phyloP scores from a whole-genome alignment of 2,888 invertebrate species.

The Calliopum simillimum region DNA sequence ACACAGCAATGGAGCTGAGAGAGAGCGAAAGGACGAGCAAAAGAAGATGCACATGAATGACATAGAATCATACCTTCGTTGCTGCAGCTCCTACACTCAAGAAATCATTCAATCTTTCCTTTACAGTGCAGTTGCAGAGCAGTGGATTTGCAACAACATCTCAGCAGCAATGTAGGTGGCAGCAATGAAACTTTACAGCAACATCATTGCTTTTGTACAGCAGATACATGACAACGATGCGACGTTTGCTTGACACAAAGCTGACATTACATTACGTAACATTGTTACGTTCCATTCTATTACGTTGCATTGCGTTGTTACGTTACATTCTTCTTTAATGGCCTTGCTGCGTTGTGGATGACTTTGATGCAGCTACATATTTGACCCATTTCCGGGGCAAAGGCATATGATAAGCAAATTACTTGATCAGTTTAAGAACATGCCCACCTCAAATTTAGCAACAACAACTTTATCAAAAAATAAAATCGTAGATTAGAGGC shows the following conservation, averaged over 20 bases:
- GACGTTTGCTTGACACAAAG: slow-evolving; percentile 36
- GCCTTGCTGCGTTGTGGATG: not conserved
- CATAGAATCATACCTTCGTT: not conserved
- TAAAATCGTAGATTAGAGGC: too few relatives aligned
- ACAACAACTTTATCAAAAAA: too few relatives aligned
- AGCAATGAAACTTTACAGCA: too few relatives aligned
- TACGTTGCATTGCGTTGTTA: not conserved
- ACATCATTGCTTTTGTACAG: too few relatives aligned
- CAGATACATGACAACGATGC: not conserved
- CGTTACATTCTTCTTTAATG: not conserved
- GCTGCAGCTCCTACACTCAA: not conserved
- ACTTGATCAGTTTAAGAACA: too few relatives aligned
- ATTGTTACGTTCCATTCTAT: not conserved
- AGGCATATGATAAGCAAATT: too few relatives aligned
- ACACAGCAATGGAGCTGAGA: too few relatives aligned
- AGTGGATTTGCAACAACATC: too few relatives aligned
- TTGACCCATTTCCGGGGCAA: too few relatives aligned
- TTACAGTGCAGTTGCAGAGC: not conserved
- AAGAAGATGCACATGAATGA: not conserved
- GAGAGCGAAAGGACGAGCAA: too few relatives aligned
- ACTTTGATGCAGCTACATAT: not conserved
- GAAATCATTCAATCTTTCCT: not conserved
- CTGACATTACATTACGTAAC: slow-evolving; percentile 30
- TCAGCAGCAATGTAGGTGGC: too few relatives aligned
- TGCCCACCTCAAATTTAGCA: too few relatives aligned